Percentiles rank a stretch among this genome's conserved stretches.
Evolutionary conservation across 2,888 invertebrate species (phyloP).

Genomic region (Deilephila porcellus): DNA sequence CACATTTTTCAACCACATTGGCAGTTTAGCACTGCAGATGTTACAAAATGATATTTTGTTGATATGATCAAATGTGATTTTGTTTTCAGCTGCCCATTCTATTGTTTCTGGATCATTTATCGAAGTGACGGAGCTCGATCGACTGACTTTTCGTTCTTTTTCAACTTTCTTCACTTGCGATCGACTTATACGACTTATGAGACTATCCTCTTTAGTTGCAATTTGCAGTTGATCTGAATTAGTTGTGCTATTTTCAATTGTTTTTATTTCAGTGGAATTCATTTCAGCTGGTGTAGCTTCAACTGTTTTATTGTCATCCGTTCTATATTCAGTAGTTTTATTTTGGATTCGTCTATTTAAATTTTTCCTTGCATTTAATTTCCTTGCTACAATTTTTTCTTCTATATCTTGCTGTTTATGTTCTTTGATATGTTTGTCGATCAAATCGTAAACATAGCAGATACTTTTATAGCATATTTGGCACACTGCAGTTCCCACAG

Average conservation of each 20-base stretch:
- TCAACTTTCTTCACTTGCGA: background rate
- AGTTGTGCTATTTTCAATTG: background rate
- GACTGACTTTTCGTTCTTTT: background rate
- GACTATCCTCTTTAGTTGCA: background rate
- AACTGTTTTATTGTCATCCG: background rate
- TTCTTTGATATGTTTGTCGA: background rate
- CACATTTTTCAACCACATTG: background rate
- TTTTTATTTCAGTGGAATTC: background rate
- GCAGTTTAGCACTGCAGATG: background rate
- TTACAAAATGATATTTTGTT: background rate
- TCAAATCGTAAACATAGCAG: background rate
- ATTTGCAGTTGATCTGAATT: background rate
- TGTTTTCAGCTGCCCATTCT: conserved; percentile 41
- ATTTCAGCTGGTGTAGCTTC: background rate
- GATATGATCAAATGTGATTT: background rate
- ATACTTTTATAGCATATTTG: background rate
- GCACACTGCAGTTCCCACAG: conserved; percentile 39
- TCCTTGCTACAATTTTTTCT: background rate
- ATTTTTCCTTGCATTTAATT: background rate
- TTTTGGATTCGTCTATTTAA: background rate
- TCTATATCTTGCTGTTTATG: background rate
- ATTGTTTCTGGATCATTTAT: background rate
- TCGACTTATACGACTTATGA: background rate
- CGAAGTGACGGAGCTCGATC: background rate
- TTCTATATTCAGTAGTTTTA: background rate